Conservation (phyloP, 2,888 invertebrate genomes). For the Lydus trimaculatus region DNA sequence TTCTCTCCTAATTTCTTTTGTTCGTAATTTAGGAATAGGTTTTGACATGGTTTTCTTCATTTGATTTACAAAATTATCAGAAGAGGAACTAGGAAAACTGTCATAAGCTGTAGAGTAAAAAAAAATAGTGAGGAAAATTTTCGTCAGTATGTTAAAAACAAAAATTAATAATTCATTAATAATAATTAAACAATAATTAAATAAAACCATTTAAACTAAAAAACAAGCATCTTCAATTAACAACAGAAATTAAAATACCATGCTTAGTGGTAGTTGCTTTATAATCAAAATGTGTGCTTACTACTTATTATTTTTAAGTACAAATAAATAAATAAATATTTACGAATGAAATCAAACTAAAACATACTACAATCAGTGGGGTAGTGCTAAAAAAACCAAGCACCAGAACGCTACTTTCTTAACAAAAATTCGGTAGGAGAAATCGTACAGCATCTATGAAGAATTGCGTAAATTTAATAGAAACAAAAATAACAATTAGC, state of each 20-base stretch:
- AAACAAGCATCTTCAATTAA: constrained; percentile 13
- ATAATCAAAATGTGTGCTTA: constrained; percentile 7
- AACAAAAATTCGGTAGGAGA: too few species aligned
- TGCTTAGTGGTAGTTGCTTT: constrained; percentile 23
- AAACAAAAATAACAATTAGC: too few species aligned
- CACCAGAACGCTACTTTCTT: too few species aligned
- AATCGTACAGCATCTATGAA: too few species aligned
- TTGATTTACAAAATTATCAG: constrained; percentile 49
- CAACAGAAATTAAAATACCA: constrained; percentile 20
- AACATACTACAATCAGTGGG: not conserved
- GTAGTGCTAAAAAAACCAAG: too few species aligned
- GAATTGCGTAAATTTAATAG: too few species aligned
- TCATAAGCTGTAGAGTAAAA: constrained; percentile 42
- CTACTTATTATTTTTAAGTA: constrained; percentile 14
- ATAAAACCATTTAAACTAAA: not conserved
- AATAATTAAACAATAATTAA: not conserved
- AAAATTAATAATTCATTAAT: constrained; percentile 23
- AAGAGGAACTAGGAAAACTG: constrained; percentile 47
- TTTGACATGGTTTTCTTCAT: constrained; percentile 56
- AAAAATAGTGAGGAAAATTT: constrained; percentile 34
- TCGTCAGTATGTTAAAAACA: constrained; percentile 28
- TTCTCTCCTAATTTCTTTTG: constrained; percentile 54
- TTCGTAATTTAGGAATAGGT: constrained; percentile 55
- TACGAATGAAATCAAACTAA: constrained; percentile 7
- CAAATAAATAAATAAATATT: constrained; percentile 11